phyloP scores from a whole-genome alignment of 2,888 invertebrate genomes.

The Drepanosiphum platanoidis region DNA sequence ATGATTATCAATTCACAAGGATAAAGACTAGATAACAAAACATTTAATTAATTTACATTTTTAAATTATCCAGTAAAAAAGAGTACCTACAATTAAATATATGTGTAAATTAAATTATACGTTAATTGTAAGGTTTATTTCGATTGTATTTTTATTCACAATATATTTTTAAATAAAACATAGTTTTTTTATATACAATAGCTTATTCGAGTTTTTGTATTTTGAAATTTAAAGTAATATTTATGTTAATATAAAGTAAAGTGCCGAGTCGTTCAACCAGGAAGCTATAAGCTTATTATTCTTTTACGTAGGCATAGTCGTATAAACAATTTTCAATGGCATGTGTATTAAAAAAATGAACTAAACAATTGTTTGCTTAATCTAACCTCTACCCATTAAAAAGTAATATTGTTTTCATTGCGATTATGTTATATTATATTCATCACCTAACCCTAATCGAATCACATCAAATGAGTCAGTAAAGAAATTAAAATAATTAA shows the following conservation, averaged over 20 bases:
- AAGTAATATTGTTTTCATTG: constrained; percentile 54
- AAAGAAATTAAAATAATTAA: constrained; percentile 26
- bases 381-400: constrained; percentile 43
- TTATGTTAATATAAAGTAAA: neutral
- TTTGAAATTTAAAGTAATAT: too few relatives aligned
- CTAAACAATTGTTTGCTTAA: constrained; percentile 53
- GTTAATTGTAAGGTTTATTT: neutral
- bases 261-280: constrained; percentile 53
- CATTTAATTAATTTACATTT: too few relatives aligned
- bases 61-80: too few relatives aligned
- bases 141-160: neutral
- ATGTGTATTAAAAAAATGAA: constrained; percentile 27
- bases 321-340: constrained; percentile 51
- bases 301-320: constrained; percentile 47
- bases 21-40: too few relatives aligned
- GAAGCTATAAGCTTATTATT: constrained; percentile 56
- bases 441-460: constrained; percentile 39
- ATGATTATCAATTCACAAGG: too few relatives aligned
- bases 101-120: neutral
- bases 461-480: constrained; percentile 34
- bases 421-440: constrained; percentile 44
- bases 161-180: too few relatives aligned
- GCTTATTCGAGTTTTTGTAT: too few relatives aligned
- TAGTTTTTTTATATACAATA: neutral
- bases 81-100: neutral